Base-by-base conservation (phyloP, 2,888 invertebrate species). In the Exephanes ischioxanthus region DNA sequence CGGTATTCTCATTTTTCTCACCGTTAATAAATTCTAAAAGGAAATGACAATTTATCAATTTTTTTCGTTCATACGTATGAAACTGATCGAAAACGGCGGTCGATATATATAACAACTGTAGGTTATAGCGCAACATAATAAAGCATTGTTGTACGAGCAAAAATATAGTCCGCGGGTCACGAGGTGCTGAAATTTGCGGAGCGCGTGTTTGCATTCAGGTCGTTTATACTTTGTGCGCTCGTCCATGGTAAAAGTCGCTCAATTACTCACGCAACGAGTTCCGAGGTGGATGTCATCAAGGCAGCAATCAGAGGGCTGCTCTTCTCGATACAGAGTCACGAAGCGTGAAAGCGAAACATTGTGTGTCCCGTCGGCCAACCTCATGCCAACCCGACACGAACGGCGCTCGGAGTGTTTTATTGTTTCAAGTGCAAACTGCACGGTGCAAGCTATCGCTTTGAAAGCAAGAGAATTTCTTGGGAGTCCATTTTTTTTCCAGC, bases 341-440 rank as follows among this genome's bases (percentile, higher is more conserved):
- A n/a, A 71, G 51, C 71, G 71, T 53, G 71, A 71, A 71, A 71
- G 71, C 71, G 71, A 71, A 71, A 53, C 30, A 71, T 71, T 71
- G n/a, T 51, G 33, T 53, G 1, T 5, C 22, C 11, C 33, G 3
- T 45, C 37, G n/a, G 67, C 19, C 7, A 33, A 63, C 16, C 51
- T 30, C 48, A 53, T 33, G 16, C 16, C 9, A 30, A n/a, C 33
- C 16, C 22, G n/a, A 14, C 53, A 33, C 71, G 71, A 51, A 71
- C 26, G n/a, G 26, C 26, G n/a, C 37, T 45, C 53, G n/a, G 33
- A 53, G 53, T 53, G 53, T 71, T 37, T 33, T 14, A 51, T 53
- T 53, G 71, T 71, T 71, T 71, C 53, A 71, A 71, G 71, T 71
- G 71, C 53, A 71, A 71, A 71, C 53, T 33, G 30, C 53, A 71